Evolutionary conservation across 1,140 invertebrate genomes (phyloP).

Genomic region (honey bee (Apis mellifera)): Amel_HAv3.1 CM009931.2:23547001-23547500

Average conservation of each 20-base stretch:
- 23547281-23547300: constrained; percentile 50
- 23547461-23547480: too few relatives aligned
- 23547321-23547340: constrained; percentile 65
- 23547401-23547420: background rate
- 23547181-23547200: background rate
- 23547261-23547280: constrained; percentile 40
- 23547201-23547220: background rate
- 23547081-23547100: background rate
- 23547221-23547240: constrained; percentile 56
- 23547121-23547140: background rate
- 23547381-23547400: constrained; percentile 51
- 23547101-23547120: background rate
- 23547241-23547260: constrained; percentile 42
- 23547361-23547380: constrained; percentile 63
- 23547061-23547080: background rate
- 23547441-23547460: too few relatives aligned
- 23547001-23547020: too few relatives aligned
- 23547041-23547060: background rate
- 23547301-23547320: constrained; percentile 56
- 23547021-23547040: too few relatives aligned
- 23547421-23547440: background rate
- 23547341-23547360: constrained; percentile 66
- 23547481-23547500: constrained; percentile 24
- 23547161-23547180: constrained; percentile 14
- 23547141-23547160: constrained; percentile 2